Evolutionary conservation across 2,797 vertebrate genomes (phyloP).

Genomic region (Capromys pilorides): DNA sequence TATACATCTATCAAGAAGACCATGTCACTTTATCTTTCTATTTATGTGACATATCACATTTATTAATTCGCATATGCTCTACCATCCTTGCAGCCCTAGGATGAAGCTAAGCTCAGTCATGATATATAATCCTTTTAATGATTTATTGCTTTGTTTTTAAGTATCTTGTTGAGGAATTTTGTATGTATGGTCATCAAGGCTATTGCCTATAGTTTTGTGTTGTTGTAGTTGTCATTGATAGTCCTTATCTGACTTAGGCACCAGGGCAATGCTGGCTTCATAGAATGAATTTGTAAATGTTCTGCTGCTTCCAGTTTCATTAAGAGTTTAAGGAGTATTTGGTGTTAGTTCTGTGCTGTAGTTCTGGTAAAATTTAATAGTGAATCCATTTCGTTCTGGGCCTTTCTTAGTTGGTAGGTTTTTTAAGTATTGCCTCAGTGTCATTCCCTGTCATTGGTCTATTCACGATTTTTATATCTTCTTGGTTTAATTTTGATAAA

Average conservation of each 20-base stretch:
- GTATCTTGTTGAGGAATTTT: neutral
- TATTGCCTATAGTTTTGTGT: neutral
- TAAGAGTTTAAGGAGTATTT: neutral
- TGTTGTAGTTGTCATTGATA: neutral
- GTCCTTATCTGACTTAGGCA: neutral
- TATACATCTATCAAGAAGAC: neutral
- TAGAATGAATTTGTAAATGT: neutral
- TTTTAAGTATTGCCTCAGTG: neutral
- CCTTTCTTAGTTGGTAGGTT: neutral
- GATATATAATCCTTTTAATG: neutral
- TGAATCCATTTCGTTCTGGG: neutral
- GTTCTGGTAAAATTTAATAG: neutral
- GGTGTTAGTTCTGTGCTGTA: neutral
- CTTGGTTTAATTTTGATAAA: neutral
- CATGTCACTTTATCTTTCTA: neutral
- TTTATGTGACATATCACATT: neutral
- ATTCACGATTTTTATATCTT: neutral
- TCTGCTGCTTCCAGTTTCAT: neutral
- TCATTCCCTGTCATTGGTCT: neutral
- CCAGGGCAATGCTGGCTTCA: neutral
- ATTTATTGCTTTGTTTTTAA: neutral
- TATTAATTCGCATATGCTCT: neutral
- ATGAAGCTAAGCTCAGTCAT: neutral
- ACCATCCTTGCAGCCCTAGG: neutral
- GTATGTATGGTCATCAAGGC: neutral